Percentiles rank a stretch among this genome's conserved stretches.
These are phyloP conservation scores for Leptestheria dahalacensis DNA, from an alignment of 1,140 invertebrate species.

Conservation along the genomic window DNA sequence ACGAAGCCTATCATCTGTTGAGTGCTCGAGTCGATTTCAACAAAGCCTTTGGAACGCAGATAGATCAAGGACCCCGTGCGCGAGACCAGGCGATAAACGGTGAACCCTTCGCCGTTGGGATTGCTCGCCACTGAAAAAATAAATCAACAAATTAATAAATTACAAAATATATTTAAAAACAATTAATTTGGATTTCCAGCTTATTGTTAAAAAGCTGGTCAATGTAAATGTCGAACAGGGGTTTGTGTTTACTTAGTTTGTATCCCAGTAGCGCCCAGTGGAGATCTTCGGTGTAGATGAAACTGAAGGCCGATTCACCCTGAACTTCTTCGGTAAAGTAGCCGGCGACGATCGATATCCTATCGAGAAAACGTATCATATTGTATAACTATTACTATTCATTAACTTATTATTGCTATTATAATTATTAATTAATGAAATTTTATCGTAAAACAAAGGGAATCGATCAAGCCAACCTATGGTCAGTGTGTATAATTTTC, in stretches of 20 bases:
- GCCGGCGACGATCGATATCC: constrained; percentile 66
- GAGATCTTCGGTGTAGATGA: constrained; percentile 72
- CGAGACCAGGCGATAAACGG: constrained; percentile 61
- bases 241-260: neutral
- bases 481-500: constrained; percentile 66
- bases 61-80: constrained; percentile 65
- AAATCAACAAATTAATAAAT: neutral
- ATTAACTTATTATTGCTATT: too few relatives aligned
- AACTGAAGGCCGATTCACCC: constrained; percentile 62
- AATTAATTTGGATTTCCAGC: neutral
- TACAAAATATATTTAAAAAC: neutral
- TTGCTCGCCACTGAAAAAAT: neutral
- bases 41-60: constrained; percentile 54
- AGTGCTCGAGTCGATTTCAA: constrained; percentile 53
- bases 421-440: too few relatives aligned
- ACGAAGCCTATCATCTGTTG: constrained; percentile 62
- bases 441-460: too few relatives aligned
- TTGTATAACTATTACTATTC: too few relatives aligned
- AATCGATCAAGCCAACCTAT: too few relatives aligned
- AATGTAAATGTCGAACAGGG: too few relatives aligned
- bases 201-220: neutral
- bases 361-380: neutral
- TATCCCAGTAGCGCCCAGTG: constrained; percentile 46
- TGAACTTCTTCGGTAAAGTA: constrained; percentile 68
- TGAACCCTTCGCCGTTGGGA: constrained; percentile 42